Evolutionary conservation across 2,888 invertebrate species (phyloP).

Genomic region (Amiota minor): DNA sequence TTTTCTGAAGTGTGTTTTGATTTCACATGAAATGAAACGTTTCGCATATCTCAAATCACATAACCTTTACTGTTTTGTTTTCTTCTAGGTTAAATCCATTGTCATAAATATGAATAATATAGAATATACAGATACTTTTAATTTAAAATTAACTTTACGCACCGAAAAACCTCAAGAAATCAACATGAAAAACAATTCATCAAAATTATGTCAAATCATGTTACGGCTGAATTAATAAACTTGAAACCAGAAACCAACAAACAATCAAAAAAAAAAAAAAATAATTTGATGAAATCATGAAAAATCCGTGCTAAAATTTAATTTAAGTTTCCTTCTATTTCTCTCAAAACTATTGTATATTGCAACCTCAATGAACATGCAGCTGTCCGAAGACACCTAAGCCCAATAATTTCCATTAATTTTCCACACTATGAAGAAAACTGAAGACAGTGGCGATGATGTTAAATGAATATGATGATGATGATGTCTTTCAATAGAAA

Average conservation of each 20-base stretch:
- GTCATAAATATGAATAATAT: no score
- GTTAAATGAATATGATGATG: neutral
- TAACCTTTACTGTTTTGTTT: no score
- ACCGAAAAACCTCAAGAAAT: neutral
- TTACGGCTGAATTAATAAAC: constrained; percentile 53
- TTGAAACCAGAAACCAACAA: constrained; percentile 14
- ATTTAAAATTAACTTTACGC: neutral
- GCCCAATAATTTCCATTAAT: constrained; percentile 17
- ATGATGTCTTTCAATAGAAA: neutral
- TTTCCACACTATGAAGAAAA: neutral
- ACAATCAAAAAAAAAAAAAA: no score
- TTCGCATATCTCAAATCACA: no score
- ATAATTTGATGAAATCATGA: constrained; percentile 46
- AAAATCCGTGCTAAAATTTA: constrained; percentile 58
- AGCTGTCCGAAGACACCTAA: constrained; percentile 44
- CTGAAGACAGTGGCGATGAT: neutral
- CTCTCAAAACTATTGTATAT: constrained; percentile 27
- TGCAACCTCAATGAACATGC: constrained; percentile 37
- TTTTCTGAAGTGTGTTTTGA: neutral
- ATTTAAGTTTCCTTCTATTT: constrained; percentile 39
- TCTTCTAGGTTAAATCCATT: no score
- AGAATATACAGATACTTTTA: no score
- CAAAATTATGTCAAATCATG: constrained; percentile 65
- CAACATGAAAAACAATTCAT: constrained; percentile 50
- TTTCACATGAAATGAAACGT: no score